Evolutionary conservation across 2,888 invertebrate species (phyloP).

Genomic region (Allacma fusca): DNA sequence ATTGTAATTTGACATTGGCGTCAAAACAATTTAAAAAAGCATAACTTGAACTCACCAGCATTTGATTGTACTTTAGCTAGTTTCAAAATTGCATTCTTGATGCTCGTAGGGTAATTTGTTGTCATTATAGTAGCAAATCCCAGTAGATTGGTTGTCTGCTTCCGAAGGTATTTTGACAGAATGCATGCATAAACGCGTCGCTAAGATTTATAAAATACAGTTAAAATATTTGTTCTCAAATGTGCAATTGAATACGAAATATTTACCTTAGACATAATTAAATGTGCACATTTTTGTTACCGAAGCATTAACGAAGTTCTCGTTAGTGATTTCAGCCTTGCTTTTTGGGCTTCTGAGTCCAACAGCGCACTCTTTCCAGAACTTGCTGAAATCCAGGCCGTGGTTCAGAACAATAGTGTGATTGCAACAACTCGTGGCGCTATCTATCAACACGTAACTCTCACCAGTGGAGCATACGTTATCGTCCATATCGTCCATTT

Average conservation of each 20-base stretch:
- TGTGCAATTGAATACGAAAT: too few species aligned
- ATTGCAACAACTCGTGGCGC: neutral
- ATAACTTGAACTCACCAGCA: too few species aligned
- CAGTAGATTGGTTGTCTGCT: neutral
- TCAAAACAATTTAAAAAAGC: too few species aligned
- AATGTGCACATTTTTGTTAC: too few species aligned
- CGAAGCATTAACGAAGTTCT: neutral
- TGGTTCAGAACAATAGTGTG: neutral
- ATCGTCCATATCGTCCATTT: too few species aligned
- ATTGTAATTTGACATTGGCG: too few species aligned
- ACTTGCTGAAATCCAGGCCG: neutral
- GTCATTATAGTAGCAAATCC: neutral
- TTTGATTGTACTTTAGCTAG: neutral
- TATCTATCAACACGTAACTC: neutral
- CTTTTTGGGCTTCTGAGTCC: neutral
- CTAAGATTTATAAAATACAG: neutral
- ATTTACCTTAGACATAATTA: too few species aligned
- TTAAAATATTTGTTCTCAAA: too few species aligned
- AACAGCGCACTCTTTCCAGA: slow-evolving; percentile 20
- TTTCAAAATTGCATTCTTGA: neutral
- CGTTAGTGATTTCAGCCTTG: neutral
- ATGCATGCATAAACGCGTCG: neutral
- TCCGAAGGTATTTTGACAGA: neutral
- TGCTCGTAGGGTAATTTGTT: neutral
- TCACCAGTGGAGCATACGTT: neutral